These are phyloP conservation scores for Hemicentrotus pulcherrimus DNA, from an alignment of 35 echinoderm and acorn worm species.

Conservation along the genomic window DNA sequence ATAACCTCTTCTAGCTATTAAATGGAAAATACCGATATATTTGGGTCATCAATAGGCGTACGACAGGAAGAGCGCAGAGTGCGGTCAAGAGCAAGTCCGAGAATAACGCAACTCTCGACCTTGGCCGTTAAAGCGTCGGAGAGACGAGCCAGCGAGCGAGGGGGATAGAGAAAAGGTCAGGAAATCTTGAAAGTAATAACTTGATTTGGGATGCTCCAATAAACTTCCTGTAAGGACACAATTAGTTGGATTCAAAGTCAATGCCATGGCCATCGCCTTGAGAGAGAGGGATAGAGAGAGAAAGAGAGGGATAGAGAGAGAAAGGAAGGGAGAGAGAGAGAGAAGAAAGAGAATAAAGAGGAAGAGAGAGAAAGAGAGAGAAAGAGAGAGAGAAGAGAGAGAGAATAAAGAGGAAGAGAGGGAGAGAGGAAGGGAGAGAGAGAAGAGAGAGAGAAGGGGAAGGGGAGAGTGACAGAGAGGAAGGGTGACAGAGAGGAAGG, in stretches of 20 bases:
- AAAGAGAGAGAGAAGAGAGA: not conserved
- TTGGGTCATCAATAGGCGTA: not conserved
- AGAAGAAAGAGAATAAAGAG: not conserved
- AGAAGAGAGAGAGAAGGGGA: not conserved
- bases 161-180: not conserved
- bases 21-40: not conserved
- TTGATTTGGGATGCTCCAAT: conserved; percentile 41
- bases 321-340: not conserved
- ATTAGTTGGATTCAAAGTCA: conserved; percentile 14
- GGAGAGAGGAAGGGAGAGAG: not conserved
- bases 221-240: conserved; percentile 1
- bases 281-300: not conserved
- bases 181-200: conserved; percentile 28
- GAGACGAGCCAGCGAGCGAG: not conserved
- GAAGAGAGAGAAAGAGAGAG: not conserved
- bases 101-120: not conserved
- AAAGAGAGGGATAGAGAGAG: not conserved
- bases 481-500: no score
- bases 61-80: not conserved
- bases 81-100: not conserved
- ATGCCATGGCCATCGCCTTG: not conserved
- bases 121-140: not conserved
- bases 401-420: not conserved
- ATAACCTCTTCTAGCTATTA: not conserved
- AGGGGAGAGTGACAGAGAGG: no score